phyloP scores from a whole-genome alignment of 2,797 vertebrate species.

The Takifugu ocellatus region DNA sequence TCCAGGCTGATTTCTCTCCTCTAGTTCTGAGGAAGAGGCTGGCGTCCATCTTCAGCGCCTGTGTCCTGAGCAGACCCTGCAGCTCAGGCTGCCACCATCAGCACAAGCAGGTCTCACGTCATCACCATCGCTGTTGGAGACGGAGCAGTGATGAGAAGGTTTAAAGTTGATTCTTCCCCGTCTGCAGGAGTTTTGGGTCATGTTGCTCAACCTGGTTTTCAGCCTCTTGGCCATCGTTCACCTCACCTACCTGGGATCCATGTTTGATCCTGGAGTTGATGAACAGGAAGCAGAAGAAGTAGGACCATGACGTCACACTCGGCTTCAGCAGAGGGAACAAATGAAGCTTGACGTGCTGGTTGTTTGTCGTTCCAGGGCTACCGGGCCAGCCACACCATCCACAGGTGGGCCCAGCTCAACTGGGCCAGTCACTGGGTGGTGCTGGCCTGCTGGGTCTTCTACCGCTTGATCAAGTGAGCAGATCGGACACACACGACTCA shows the following conservation, averaged over 20 bases:
- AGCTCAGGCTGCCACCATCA: conserved; percentile 78
- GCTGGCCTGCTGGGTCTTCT: conserved; percentile 84
- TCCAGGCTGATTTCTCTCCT: not conserved
- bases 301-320: too few relatives aligned
- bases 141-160: too few relatives aligned
- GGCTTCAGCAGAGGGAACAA: not conserved
- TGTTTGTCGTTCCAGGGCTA: conserved; percentile 75
- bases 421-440: conserved; percentile 91
- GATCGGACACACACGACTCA: not conserved
- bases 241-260: conserved; percentile 87
- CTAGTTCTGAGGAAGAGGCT: conserved; percentile 85
- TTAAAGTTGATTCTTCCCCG: not conserved
- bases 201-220: conserved; percentile 79
- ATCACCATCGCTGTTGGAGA: too few relatives aligned
- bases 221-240: conserved; percentile 82
- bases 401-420: conserved; percentile 89
- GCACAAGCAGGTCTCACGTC: conserved; percentile 75
- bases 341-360: not conserved
- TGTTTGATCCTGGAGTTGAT: conserved; percentile 86
- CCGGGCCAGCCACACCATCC: conserved; percentile 84
- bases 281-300: conserved; percentile 35
- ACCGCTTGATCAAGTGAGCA: conserved; percentile 81
- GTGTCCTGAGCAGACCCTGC: conserved; percentile 83
- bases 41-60: conserved; percentile 83
- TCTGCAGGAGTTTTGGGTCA: conserved; percentile 79